Evolutionary conservation across 2,797 vertebrate species (phyloP), one percentile per base, ranked within the genome.

Genomic region (Gymnothorax javanicus): DNA sequence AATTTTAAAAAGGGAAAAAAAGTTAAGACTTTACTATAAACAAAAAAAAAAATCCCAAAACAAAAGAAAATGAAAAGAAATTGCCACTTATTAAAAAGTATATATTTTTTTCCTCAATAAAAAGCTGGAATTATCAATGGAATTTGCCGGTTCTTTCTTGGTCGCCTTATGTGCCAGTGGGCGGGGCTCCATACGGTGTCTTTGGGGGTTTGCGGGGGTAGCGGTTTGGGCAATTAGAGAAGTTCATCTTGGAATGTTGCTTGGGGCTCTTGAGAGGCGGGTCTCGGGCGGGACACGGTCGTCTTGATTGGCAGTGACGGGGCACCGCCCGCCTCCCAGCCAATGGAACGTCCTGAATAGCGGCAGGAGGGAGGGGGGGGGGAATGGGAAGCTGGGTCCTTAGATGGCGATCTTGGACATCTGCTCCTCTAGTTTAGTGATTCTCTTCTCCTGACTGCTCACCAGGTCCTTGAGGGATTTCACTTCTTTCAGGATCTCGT

Each of bases 401-500:
- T 97, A 98, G 94, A 96, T 96, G 84, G 94, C 95, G 7, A 98
- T 95, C 95, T 98, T 98, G 87, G 97, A 97, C 96, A 99, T 95
- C 95, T 98, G 97, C 94, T 99, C 97, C 95, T 99, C 98, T 93
- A 99, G 95, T 95, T 97, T 96, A 96, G 97, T 93, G 94, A 99
- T 98, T 93, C 98, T 96, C 93, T 98, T 97, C 13, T 98, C 98
- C 94, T 99, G 98, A 95, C 92, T 96, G 96, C 96, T 96, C 94
- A 99, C 97, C 87, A 97, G 97, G 93, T 98, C 98, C 95, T 97
- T 97, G 92, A 99, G 98, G 87, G 96, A 97, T 93, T 96, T 97
- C 91, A 99, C 95, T 96, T 99, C 98, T 94, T 97, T 97, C 94
- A 99, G 94, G 91, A 99, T 97, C 95, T 99, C 98, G 25, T 99